Conservation (phyloP, 2,113 vertebrate genomes). For the Pao palembangensis region DNA sequence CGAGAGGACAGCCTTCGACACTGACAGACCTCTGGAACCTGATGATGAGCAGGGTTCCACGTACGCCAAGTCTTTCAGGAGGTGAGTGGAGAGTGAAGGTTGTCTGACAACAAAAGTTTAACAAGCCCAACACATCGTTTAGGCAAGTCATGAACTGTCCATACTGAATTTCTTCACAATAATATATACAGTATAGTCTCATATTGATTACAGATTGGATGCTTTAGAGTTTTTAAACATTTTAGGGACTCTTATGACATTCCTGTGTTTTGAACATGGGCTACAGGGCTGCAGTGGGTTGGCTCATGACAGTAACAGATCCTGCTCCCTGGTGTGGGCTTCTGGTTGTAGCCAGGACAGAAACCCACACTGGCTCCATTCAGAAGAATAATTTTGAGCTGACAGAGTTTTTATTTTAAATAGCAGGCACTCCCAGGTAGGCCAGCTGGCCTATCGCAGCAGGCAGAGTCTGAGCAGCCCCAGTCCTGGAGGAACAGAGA, state of each 20-base stretch:
- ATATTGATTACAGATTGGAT: no score
- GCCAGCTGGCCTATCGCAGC: slow-evolving; percentile 88
- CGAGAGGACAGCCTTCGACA: slow-evolving; percentile 81
- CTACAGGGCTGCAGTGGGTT: no score
- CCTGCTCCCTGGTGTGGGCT: no score
- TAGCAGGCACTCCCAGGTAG: slow-evolving; percentile 85
- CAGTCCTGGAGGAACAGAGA: slow-evolving; percentile 95
- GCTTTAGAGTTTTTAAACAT: no score
- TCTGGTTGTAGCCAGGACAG: no score
- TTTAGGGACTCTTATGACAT: no score
- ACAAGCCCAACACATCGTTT: no score
- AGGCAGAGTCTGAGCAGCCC: slow-evolving; percentile 96
- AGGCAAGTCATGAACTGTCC: no score
- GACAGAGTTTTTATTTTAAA: slow-evolving; percentile 10
- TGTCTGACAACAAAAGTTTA: neutral
- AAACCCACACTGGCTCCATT: neutral
- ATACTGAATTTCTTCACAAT: no score
- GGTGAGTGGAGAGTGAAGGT: slow-evolving; percentile 71
- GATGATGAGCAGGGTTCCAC: slow-evolving; percentile 86
- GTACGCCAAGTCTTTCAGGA: slow-evolving; percentile 86
- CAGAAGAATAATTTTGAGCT: neutral
- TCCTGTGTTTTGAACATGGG: no score
- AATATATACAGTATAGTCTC: no score
- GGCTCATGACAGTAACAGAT: no score
- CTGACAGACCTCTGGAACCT: slow-evolving; percentile 81